phyloP scores from a whole-genome alignment of 2,113 vertebrate species.

The Crocuta crocuta region DNA sequence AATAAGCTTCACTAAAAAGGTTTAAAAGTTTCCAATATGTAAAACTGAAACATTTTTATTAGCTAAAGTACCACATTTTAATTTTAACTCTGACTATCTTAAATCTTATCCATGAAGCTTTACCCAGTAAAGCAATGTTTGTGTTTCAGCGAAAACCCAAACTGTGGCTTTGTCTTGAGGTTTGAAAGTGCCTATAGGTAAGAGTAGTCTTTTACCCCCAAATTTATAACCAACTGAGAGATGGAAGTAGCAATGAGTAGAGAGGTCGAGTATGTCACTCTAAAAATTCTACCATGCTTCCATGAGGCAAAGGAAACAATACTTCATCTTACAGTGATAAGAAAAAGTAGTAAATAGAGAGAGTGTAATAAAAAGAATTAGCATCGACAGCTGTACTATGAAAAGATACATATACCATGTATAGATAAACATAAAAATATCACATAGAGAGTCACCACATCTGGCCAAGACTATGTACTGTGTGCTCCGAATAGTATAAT shows the following conservation, averaged over 20 bases:
- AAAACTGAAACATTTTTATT: constrained; percentile 41
- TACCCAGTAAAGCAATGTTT: constrained; percentile 6
- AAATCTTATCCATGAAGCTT: neutral
- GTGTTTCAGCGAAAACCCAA: neutral
- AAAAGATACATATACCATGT: neutral
- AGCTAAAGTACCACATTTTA: constrained; percentile 41
- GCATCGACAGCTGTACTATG: neutral
- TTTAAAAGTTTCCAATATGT: neutral
- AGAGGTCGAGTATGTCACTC: neutral
- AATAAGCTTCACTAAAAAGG: constrained; percentile 14
- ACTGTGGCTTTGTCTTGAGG: neutral
- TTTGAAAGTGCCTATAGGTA: neutral
- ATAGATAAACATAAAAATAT: neutral
- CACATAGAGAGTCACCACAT: neutral
- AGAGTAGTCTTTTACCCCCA: neutral
- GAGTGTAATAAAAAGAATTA: neutral
- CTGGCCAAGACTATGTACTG: neutral
- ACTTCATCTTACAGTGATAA: neutral
- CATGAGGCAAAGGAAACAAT: neutral
- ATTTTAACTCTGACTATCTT: constrained; percentile 44
- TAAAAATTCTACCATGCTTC: neutral
- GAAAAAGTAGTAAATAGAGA: neutral
- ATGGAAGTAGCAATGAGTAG: neutral
- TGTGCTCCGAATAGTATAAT: neutral
- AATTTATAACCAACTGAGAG: neutral